Percentiles rank a stretch among this genome's conserved stretches.
These are phyloP conservation scores for Chirona hameri DNA, from an alignment of 2,888 invertebrate species.

Conservation along the genomic window DNA sequence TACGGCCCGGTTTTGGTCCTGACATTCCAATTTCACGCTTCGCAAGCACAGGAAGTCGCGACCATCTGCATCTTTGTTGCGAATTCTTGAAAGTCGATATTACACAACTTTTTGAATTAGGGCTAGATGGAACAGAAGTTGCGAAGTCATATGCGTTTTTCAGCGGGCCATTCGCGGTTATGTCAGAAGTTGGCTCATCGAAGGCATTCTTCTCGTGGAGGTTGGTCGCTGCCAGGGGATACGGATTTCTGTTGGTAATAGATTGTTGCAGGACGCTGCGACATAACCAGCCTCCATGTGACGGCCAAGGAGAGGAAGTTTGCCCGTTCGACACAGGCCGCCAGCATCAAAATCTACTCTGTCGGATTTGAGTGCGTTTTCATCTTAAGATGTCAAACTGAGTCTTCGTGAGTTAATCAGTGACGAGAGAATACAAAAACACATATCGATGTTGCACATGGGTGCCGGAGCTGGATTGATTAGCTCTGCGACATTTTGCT, in stretches of 20 bases:
- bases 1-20: not conserved
- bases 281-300: too few species aligned
- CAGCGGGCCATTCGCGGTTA: not conserved
- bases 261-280: not conserved
- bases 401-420: too few species aligned
- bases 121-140: not conserved
- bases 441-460: too few species aligned
- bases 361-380: too few species aligned
- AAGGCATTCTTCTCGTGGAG: not conserved
- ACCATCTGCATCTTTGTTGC: not conserved
- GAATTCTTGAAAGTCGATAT: conserved; percentile 10
- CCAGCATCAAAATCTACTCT: too few species aligned
- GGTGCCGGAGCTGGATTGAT: too few species aligned
- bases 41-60: not conserved
- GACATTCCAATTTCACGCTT: conserved; percentile 1
- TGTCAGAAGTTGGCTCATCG: not conserved
- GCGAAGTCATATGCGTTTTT: not conserved
- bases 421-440: too few species aligned
- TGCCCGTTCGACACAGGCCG: too few species aligned
- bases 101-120: conserved; percentile 3
- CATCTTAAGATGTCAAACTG: too few species aligned
- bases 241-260: not conserved
- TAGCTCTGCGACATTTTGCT: too few species aligned
- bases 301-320: too few species aligned
- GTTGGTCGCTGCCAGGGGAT: not conserved